Conservation (phyloP, 2,888 invertebrate genomes). For the Allolobophora icterica region DNA sequence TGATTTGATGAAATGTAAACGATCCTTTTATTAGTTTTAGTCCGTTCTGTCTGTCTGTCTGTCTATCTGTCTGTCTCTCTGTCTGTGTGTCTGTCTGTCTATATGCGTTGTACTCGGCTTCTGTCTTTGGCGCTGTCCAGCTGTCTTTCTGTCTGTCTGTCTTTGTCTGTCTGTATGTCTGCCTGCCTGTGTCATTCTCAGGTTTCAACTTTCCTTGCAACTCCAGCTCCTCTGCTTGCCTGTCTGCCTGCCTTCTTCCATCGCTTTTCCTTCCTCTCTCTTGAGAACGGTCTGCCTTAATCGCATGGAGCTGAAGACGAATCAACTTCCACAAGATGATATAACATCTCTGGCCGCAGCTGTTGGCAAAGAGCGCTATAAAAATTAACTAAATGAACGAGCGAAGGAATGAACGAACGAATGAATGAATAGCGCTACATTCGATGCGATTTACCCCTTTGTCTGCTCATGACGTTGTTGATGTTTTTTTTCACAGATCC, state of each 20-base stretch:
- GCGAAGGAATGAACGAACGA: not conserved
- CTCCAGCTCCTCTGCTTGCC: too few relatives aligned
- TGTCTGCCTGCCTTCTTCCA: not conserved
- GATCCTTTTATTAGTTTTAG: not conserved
- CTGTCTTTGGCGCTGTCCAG: not conserved
- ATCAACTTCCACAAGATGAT: too few relatives aligned
- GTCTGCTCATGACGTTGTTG: not conserved
- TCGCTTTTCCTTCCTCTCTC: not conserved
- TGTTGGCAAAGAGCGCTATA: too few relatives aligned
- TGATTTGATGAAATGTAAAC: too few relatives aligned
- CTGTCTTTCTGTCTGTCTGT: not conserved
- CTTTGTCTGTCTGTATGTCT: not conserved
- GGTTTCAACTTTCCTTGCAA: too few relatives aligned
- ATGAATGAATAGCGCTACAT: too few relatives aligned
- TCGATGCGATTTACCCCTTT: not conserved
- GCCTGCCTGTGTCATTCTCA: not conserved
- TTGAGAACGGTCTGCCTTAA: not conserved
- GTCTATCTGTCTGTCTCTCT: not conserved
- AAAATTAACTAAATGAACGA: not conserved
- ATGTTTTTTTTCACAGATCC: not conserved
- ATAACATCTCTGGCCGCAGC: too few relatives aligned
- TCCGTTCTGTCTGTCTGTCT: slow-evolving; percentile 18
- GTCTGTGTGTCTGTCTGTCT: slow-evolving; percentile 11
- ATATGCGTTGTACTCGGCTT: too few relatives aligned
- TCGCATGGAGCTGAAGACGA: too few relatives aligned